Conservation (phyloP, 2,797 vertebrate species). For the Parambassis ranga region DNA sequence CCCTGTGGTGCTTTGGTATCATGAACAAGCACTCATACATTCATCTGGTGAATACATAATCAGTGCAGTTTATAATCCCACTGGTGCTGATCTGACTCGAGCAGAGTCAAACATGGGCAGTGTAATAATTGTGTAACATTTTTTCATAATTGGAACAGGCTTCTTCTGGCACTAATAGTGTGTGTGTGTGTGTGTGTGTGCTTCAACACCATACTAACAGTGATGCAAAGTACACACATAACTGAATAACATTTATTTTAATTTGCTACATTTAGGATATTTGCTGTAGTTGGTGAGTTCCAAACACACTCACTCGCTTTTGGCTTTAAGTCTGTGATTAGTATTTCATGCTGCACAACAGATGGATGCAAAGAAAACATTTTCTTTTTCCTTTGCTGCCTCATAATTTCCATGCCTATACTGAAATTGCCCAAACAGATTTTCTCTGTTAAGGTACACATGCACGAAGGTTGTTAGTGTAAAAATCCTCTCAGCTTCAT, state of each 20-base stretch:
- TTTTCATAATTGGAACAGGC: neutral
- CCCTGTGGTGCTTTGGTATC: neutral
- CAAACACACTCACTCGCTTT: neutral
- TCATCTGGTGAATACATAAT: slow-evolving; percentile 1
- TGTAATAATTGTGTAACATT: neutral
- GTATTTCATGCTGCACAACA: neutral
- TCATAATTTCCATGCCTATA: neutral
- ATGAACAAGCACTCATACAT: neutral
- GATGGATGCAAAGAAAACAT: neutral
- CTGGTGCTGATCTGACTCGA: neutral
- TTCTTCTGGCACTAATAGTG: neutral
- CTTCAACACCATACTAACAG: too few species aligned
- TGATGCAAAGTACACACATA: too few species aligned
- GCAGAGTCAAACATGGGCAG: neutral
- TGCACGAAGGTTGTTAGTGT: neutral
- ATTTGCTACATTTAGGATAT: neutral
- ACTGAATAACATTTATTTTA: too few species aligned
- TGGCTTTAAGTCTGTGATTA: neutral
- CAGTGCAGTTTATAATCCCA: neutral
- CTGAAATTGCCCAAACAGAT: neutral
- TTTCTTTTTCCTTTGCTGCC: neutral
- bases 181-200: neutral
- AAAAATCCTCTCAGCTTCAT: neutral
- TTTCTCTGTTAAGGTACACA: neutral
- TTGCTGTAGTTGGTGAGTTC: too few species aligned